Evolutionary conservation across 2,113 vertebrate genomes (phyloP).

Genomic region (Ammodytes marinus): DNA sequence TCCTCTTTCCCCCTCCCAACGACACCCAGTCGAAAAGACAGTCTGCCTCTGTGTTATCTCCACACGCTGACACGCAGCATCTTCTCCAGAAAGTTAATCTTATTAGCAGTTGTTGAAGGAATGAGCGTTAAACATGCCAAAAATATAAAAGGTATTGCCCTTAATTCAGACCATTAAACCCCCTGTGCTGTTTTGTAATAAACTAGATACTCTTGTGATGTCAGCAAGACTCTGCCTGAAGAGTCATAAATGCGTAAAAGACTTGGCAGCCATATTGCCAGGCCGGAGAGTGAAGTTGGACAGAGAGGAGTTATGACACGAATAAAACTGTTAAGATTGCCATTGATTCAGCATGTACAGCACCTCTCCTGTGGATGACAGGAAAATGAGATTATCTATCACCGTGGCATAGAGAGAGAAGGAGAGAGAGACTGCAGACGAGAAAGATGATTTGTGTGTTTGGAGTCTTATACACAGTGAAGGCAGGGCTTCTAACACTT

Average conservation of each 20-base stretch:
- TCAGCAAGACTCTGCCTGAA: constrained; percentile 62
- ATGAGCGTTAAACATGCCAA: not conserved
- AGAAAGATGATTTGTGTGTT: constrained; percentile 50
- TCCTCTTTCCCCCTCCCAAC: too few relatives aligned
- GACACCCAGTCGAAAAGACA: not conserved
- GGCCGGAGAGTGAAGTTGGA: constrained; percentile 22
- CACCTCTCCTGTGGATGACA: constrained; percentile 39
- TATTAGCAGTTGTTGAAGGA: not conserved
- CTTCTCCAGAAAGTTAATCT: not conserved
- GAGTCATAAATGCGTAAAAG: constrained; percentile 53
- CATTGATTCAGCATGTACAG: constrained; percentile 67
- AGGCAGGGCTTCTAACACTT: not conserved
- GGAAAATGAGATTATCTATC: constrained; percentile 67
- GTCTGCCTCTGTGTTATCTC: not conserved
- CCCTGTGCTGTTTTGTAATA: not conserved
- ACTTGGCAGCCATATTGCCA: constrained; percentile 50
- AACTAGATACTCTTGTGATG: constrained; percentile 35
- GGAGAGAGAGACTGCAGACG: constrained; percentile 14
- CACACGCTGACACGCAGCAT: not conserved
- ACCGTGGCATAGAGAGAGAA: constrained; percentile 13
- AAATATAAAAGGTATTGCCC: constrained; percentile 7
- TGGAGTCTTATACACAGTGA: not conserved
- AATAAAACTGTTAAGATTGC: constrained; percentile 70
- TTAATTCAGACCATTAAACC: constrained; percentile 16
- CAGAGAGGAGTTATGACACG: constrained; percentile 55